Evolutionary conservation across 2,113 vertebrate species (phyloP), one percentile per base, ranked within the genome.

Genomic region (Gila orcuttii): DNA sequence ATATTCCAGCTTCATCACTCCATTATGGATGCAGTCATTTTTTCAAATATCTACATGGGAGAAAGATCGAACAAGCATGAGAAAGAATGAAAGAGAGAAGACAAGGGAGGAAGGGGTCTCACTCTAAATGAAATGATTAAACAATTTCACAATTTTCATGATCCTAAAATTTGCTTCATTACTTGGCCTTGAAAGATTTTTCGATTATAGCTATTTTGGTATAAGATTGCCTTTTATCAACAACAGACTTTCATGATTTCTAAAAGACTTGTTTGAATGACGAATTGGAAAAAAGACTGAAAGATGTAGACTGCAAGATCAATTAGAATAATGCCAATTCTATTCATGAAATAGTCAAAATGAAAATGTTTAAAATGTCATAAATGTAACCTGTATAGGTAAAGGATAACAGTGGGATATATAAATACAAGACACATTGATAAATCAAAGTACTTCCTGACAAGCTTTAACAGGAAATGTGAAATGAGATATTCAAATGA

Each of bases 111-210:
- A 89, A 90, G 59, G 21, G 15, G 6, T 90, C 78, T 83, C 62
- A 89, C 57, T 91, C 87, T 87, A 94, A 91, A 77, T 59, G 8
- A 8, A 42, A 42, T 42, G 0, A 42, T 42, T 9, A 42, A 42
- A 42, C 9, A 2, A 42, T 42, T 42, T 42, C 90, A 93, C 78
- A 68, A 15, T 88, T 79, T 87, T 60, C 77, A 89, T 13, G 31
- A 73, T 50, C 71, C 74, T 75, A 83, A 86, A 83, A 89, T 87
- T 91, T 89, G 91, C 90, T 75, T 59, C 21, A 10, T 73, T 87
- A 79, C 83, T 87, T 87, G 82, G 31, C 79, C 74, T 68, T 81
- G 47, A 52, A 71, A 86, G 59, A 87, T 85, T 86, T 78, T 1
- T 90, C 47, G 55, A 59, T 66, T 78, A 60, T 84, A 68, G 45